Conservation (phyloP, 2,888 invertebrate species). For the Plutella xylostella region DNA sequence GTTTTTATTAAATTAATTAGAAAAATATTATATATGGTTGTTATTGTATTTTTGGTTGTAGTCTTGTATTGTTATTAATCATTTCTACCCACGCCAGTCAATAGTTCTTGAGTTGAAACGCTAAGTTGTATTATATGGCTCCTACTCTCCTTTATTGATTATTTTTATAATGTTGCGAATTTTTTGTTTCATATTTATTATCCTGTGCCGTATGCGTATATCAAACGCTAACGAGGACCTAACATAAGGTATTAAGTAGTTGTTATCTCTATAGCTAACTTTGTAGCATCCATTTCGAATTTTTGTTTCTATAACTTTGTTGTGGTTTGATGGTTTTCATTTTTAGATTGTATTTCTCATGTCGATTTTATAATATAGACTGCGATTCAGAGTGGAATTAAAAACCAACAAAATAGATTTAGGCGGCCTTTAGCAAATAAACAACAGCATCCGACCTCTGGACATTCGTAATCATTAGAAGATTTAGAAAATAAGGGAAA, state of each 20-base stretch:
- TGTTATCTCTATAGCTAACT: background rate
- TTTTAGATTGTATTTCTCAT: background rate
- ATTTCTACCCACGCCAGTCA: too few relatives aligned
- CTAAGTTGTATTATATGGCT: too few relatives aligned
- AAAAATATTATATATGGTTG: too few relatives aligned
- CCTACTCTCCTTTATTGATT: constrained; percentile 57
- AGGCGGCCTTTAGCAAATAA: background rate
- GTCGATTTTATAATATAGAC: background rate
- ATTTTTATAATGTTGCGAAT: constrained; percentile 64
- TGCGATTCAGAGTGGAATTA: background rate
- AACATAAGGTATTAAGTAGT: constrained; percentile 19
- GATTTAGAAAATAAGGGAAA: too few relatives aligned
- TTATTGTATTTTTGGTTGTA: too few relatives aligned
- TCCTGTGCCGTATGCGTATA: constrained; percentile 64
- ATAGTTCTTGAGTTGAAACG: constrained; percentile 25
- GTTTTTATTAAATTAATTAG: too few relatives aligned
- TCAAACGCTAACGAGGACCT: constrained; percentile 58
- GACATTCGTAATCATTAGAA: too few relatives aligned
- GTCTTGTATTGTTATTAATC: too few relatives aligned
- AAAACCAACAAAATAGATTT: background rate
- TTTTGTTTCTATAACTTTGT: too few relatives aligned
- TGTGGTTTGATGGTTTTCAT: too few relatives aligned
- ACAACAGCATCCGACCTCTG: too few relatives aligned
- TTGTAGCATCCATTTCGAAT: background rate
- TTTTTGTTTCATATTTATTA: constrained; percentile 59